Base-by-base conservation (phyloP, 2,113 vertebrate genomes). In the Seriola aureovittata region DNA sequence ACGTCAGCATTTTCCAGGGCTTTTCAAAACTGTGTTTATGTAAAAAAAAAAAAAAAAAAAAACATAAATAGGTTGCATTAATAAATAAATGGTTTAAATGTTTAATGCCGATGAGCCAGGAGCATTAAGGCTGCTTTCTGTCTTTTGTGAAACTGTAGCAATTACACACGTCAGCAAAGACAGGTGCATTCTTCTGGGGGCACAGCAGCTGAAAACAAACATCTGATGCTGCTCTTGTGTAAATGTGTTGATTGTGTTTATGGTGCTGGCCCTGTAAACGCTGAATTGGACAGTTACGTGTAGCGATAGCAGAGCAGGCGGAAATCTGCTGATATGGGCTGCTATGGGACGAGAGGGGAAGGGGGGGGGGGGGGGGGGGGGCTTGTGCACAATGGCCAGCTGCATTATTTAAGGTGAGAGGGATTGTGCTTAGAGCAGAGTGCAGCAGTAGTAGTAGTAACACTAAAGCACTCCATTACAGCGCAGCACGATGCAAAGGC, bases 391-490 rank as follows among this genome's bases (percentile, higher is more conserved):
- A 94, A 93, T 89, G 80, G 88, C 85, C 81, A 90, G 83, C 88
- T 93, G 90, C 91, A 92, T 92, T 91, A 93, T 95, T 94, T 90
- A 92, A 94, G 90, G 86, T 81, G 81, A 81, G 78, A 57, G 64
- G 67, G 77, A 87, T 87, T 90, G 85, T 93, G 92, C 89, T 83
- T 81, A 91, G 91, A 88, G 82, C 83, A 90, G 83, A 90, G 85
- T 85, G 81, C 88, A 89, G 92, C 84, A 88, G 85, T 85, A 84
- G 63, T 74, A 81, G 86, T 85, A 88, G 83, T 88, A 88, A 86
- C 82, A 75, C 79, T 72, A 71, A 81, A 84, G 78, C 79, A 52
- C 68, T 82, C 82, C 65, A 75, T 89, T 85, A 89, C 77, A 82
- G 59, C 71, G 79, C 54, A 84, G 82, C 85, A 80, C 19, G 21